phyloP scores from a whole-genome alignment of 2,888 invertebrate genomes.

The Tenthredo scrophulariae region DNA sequence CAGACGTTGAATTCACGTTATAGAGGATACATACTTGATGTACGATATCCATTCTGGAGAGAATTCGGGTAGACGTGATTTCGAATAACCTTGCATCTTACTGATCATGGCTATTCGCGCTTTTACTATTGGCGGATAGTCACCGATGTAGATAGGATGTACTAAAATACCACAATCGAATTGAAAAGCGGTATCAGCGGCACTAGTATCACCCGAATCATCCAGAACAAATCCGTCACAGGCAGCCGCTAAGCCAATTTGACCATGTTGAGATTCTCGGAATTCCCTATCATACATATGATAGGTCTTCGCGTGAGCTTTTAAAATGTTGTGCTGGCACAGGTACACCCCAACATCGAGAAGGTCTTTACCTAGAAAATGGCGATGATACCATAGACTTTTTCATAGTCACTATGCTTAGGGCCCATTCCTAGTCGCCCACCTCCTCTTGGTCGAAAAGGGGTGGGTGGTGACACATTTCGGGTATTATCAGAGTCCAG shows the following conservation, averaged over 20 bases:
- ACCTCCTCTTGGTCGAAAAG: too few species aligned
- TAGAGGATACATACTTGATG: conserved; percentile 66
- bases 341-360: conserved; percentile 81
- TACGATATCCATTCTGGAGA: conserved; percentile 25
- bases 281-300: conserved; percentile 38
- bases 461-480: too few species aligned
- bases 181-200: conserved; percentile 63
- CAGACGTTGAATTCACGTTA: conserved; percentile 72
- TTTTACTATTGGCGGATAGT: conserved; percentile 84
- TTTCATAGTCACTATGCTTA: too few species aligned
- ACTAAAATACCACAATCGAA: conserved; percentile 81
- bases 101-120: conserved; percentile 81
- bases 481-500: too few species aligned
- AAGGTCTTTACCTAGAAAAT: conserved; percentile 12
- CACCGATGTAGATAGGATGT: conserved; percentile 84
- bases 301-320: conserved; percentile 80
- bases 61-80: neutral
- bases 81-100: conserved; percentile 55
- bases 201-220: conserved; percentile 60
- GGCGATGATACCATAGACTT: too few species aligned
- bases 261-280: conserved; percentile 69
- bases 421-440: too few species aligned
- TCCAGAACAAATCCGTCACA: neutral
- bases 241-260: conserved; percentile 55
- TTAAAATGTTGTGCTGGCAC: conserved; percentile 85